Percentiles rank a stretch among this genome's conserved stretches.
phyloP scores from a whole-genome alignment of 2,888 invertebrate species.

The Heliconius ethilla region DNA sequence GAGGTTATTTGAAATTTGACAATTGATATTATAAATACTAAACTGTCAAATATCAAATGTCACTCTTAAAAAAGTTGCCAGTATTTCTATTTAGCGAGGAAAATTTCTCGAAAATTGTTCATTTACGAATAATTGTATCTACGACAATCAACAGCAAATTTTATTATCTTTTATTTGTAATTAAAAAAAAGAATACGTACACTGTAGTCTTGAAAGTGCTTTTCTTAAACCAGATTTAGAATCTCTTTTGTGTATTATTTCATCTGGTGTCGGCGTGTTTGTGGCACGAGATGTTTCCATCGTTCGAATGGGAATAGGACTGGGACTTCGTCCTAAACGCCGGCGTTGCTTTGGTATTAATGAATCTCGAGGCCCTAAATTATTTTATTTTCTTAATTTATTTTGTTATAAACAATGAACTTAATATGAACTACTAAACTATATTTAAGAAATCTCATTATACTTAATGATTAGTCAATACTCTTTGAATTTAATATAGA shows the following conservation, averaged over 20 bases:
- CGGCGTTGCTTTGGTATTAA: conserved; percentile 56
- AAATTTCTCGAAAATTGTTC: neutral
- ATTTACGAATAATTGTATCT: neutral
- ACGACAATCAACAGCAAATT: neutral
- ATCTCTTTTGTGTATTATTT: conserved; percentile 52
- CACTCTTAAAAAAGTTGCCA: conserved; percentile 13
- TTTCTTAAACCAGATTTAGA: conserved; percentile 60
- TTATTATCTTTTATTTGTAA: neutral
- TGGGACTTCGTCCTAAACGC: conserved; percentile 74
- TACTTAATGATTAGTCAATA: too few species aligned
- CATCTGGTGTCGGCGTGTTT: conserved; percentile 57
- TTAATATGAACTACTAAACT: neutral
- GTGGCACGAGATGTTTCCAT: conserved; percentile 65
- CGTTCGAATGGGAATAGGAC: conserved; percentile 56
- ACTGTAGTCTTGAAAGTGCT: conserved; percentile 64
- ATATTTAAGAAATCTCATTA: too few species aligned
- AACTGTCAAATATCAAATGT: neutral
- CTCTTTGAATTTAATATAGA: too few species aligned
- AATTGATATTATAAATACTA: neutral
- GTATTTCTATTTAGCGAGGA: neutral
- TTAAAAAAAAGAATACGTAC: conserved; percentile 48
- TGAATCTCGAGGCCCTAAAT: conserved; percentile 50
- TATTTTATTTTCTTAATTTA: neutral
- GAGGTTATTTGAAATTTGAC: conserved; percentile 43
- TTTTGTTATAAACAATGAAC: neutral